Base-by-base conservation (phyloP, 2,888 invertebrate species). In the Notodonta dromedarius region DNA sequence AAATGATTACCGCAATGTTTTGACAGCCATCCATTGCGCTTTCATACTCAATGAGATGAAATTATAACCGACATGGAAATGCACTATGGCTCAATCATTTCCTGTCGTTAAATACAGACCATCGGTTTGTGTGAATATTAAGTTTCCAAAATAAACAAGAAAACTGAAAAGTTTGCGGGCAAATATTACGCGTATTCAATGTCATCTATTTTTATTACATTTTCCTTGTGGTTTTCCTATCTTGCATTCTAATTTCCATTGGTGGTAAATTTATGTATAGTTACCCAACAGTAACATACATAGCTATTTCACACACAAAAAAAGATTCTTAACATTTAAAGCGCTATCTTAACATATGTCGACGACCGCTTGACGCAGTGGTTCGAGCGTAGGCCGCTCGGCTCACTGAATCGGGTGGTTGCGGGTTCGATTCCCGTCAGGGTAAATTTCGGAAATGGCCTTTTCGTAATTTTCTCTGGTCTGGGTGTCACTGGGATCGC, bases 11-110 rank as follows among this genome's bases (percentile, higher is more conserved):
- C n/a, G 35, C 39, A 11, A 39, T 40, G 40, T 40, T 55, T 54
- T 55, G 54, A 4, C 9, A 54, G 32, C 35, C 53, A 35, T 56
- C 57, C 53, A 35, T 56, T 56, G 16, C 32, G 13, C 16, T 40
- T 42, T 52, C 24, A 32, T 61, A 60, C 57, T 60, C 51, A 62
- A 13, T 40, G 46, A 35, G 62, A 66, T 63, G 16, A 62, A 63
- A 67, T 65, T 65, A 62, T 60, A 53, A 24, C 60, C 13, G 35
- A 69, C 56, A 67, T 69, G 61, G 59, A 63, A 71, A 66, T 67
- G 69, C 71, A 71, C 62, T 71, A 66, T 62, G 53, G 44, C 44
- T 57, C 62, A 67, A 63, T 65, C 39, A 53, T 51, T 51, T 54
- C 54, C 24, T 46, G 52, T 62, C 51, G 52, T 54, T 16, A 54